Evolutionary conservation across 1,140 invertebrate species (phyloP), one percentile per base, ranked within the genome.

Genomic region (Panagrolaimus sp.): DNA sequence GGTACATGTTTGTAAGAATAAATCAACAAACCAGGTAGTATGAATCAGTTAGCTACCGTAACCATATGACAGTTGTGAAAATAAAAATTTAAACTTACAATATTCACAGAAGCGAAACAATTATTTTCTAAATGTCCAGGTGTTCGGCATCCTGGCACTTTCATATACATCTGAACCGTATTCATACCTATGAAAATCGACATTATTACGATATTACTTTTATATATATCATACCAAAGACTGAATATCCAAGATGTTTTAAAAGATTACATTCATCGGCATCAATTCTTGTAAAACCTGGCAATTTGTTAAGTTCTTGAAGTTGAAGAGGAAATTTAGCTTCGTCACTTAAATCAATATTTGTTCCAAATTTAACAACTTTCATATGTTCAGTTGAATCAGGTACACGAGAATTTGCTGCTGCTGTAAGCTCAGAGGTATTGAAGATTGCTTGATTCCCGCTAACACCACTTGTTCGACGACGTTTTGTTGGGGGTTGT

Each of bases 41-140:
- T n/a, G n/a, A n/a, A n/a, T n/a, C n/a, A n/a, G n/a, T n/a, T n/a
- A n/a, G n/a, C n/a, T n/a, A n/a, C n/a, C n/a, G n/a, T n/a, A n/a
- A n/a, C n/a, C n/a, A n/a, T n/a, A n/a, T n/a, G n/a, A n/a, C n/a
- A n/a, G n/a, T n/a, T n/a, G n/a, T n/a, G n/a, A n/a, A n/a, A n/a
- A n/a, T n/a, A n/a, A n/a, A n/a, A n/a, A n/a, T n/a, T n/a, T n/a
- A n/a, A n/a, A n/a, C 31, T 38, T 38, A 38, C 31, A 61, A 99
- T 94, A 83, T 99, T 99, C 70, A 99, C 93, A n/a, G 93, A 95
- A 84, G 95, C 98, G 84, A 98, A 98, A 83, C 96, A 97, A 83
- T 98, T 97, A 84, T 98, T 98, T 83, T 98, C 96, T 84, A 98
- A 95, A 85, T 98, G 96, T 7, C 94, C 93, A 14, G 93, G 93